Base-by-base conservation (phyloP, 2,797 vertebrate species). In the Oryzias dopingdopingensis region DNA sequence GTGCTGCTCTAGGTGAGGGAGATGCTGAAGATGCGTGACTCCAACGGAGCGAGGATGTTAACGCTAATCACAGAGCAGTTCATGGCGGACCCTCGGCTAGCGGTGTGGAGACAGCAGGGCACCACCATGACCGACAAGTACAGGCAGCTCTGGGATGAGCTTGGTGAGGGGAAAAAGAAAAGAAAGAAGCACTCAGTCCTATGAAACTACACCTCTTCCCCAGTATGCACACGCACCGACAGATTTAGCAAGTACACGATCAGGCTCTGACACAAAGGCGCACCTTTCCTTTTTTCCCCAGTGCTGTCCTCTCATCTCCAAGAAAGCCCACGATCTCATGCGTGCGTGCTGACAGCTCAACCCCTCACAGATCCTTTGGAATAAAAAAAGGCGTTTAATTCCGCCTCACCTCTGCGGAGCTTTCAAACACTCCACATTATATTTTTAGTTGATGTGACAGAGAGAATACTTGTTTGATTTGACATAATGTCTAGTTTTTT, bases 1-100 rank as follows among this genome's bases (percentile, higher is more conserved):
- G 59, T 53, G 63, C 71, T 56, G 37, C 59, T 67, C 60, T 84
- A 99, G 96, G 97, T 99, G 83, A 94, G 96, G 88, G 97, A 99
- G 89, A 99, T 99, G 97, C 90, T 99, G 88, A 98, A 96, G 87
- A 99, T 98, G 97, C 93, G 96, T 69, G 97, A 99, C 88, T 98
- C 96, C 68, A 99, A 99, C 37, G 97, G 96, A 71, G 97, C 97
- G 54, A 94, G 97, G 65, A 98, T 99, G 96, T 88, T 99, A 90
- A 98, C 95, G 13, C 89, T 99, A 90, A 98, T 99, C 92, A 99
- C 97, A 22, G 97, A 98, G 77, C 96, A 99, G 86, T 99, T 99
- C 91, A 98, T 99, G 96, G 95, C 95, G 49, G 97, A 99, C 89
- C 97, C 96, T 52, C 93, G 96, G 47, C 93, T 99, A 65, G 93